A percentile compares a stretch with the other conserved stretches of the same genome.
These are phyloP conservation scores for Alligator mississippiensis DNA, from an alignment of 2,113 vertebrate species.

Conservation along the genomic window DNA sequence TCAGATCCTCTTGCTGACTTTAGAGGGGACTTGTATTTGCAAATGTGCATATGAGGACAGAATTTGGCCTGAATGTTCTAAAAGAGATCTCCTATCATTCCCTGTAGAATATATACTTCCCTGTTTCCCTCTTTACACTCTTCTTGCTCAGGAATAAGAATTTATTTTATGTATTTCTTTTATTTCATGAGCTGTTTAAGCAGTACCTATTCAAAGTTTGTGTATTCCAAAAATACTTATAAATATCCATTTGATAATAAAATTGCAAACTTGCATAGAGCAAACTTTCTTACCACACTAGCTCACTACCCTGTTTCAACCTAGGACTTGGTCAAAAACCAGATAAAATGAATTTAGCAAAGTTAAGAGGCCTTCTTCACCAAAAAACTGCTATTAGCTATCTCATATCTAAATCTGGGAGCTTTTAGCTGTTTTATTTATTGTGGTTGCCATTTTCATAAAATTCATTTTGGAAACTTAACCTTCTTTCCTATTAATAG, in stretches of 20 bases:
- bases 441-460: background rate
- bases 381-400: background rate
- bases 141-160: background rate
- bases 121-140: background rate
- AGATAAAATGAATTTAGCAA: background rate
- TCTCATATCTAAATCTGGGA: background rate
- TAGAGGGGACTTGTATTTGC: background rate
- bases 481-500: slow-evolving; percentile 67
- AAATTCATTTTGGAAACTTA: slow-evolving; percentile 52
- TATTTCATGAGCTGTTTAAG: background rate
- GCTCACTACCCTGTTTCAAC: background rate
- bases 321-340: background rate
- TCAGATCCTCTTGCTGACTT: background rate
- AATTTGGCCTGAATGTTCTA: background rate
- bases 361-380: background rate
- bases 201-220: too few species aligned
- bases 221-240: too few species aligned
- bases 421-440: background rate
- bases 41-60: background rate
- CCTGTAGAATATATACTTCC: background rate
- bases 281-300: background rate
- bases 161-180: background rate
- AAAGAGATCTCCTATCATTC: background rate
- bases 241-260: background rate
- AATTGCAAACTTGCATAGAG: accelerated